A percentile compares a stretch with the other conserved stretches of the same genome.
phyloP scores from a whole-genome alignment of 2,797 vertebrate genomes.

The Pagetopsis macropterus region DNA sequence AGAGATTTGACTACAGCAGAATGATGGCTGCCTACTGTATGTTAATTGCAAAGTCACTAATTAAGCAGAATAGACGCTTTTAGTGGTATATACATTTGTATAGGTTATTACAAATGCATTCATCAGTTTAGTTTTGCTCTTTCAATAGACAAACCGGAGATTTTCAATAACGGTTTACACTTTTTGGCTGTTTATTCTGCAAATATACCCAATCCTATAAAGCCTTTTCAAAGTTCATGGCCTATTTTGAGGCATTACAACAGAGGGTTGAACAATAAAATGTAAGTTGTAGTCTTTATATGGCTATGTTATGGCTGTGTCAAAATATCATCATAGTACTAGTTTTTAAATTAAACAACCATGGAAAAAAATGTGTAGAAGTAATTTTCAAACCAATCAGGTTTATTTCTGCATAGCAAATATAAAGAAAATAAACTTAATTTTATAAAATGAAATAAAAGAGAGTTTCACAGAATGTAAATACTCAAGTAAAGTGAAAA shows the following conservation, averaged over 20 bases:
- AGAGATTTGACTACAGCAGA: too few relatives aligned
- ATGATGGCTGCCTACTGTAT: neutral
- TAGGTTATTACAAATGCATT: neutral
- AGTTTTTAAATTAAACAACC: too few relatives aligned
- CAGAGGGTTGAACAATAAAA: neutral
- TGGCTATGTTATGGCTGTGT: too few relatives aligned
- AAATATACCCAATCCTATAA: neutral
- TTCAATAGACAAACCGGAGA: neutral
- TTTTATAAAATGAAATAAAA: too few relatives aligned
- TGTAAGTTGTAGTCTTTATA: neutral
- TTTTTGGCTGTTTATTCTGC: neutral
- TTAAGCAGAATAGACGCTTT: neutral
- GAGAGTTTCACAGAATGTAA: neutral
- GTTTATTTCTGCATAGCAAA: too few relatives aligned
- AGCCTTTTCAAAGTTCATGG: neutral
- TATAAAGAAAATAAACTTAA: neutral
- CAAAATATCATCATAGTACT: too few relatives aligned
- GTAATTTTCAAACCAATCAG: too few relatives aligned
- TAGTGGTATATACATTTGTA: neutral
- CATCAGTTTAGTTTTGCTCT: too few relatives aligned
- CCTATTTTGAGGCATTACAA: neutral
- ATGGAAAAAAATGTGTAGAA: too few relatives aligned
- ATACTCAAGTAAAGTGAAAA: neutral
- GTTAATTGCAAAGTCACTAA: neutral
- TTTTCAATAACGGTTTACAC: neutral